These are phyloP conservation scores for Hermaeophaga mercurialis DNA, from an alignment of 2,888 invertebrate species.

Conservation along the genomic window DNA sequence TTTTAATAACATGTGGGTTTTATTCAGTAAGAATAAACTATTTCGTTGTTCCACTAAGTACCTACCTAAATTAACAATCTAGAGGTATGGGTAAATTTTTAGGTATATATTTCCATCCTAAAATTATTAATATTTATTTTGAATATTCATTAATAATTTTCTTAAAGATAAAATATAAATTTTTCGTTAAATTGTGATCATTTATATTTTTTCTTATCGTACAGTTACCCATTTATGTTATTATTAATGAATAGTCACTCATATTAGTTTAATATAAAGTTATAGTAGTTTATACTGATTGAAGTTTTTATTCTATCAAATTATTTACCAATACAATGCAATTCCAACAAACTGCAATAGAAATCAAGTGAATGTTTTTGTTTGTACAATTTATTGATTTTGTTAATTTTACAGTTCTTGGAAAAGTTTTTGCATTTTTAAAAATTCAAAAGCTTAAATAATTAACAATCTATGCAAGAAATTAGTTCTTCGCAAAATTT, in stretches of 20 bases:
- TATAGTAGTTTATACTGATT: conserved; percentile 25
- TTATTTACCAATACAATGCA: conserved; percentile 21
- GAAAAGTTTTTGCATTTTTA: conserved; percentile 24
- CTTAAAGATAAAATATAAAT: conserved; percentile 20
- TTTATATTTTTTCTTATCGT: conserved; percentile 19
- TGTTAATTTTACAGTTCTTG: conserved; percentile 31
- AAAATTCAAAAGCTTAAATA: conserved; percentile 8
- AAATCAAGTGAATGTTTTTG: conserved; percentile 28
- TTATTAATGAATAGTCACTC: conserved; percentile 28
- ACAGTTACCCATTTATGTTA: conserved; percentile 18
- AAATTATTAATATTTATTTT: conserved; percentile 18
- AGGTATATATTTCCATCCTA: conserved; percentile 18
- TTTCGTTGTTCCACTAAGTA: conserved; percentile 19
- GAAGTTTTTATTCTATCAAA: conserved; percentile 16
- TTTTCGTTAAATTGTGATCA: neutral
- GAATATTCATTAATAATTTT: conserved; percentile 27
- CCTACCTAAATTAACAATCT: conserved; percentile 20
- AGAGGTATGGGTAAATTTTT: conserved; percentile 31
- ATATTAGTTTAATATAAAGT: conserved; percentile 24
- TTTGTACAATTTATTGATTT: conserved; percentile 30
- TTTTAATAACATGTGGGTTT: conserved; percentile 18
- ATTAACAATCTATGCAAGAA: neutral
- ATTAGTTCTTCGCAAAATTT: conserved; percentile 21
- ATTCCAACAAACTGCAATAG: conserved; percentile 25
- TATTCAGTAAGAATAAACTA: conserved; percentile 18